Base-by-base conservation (phyloP, 2,797 vertebrate species). In the Ataeniobius toweri region DNA sequence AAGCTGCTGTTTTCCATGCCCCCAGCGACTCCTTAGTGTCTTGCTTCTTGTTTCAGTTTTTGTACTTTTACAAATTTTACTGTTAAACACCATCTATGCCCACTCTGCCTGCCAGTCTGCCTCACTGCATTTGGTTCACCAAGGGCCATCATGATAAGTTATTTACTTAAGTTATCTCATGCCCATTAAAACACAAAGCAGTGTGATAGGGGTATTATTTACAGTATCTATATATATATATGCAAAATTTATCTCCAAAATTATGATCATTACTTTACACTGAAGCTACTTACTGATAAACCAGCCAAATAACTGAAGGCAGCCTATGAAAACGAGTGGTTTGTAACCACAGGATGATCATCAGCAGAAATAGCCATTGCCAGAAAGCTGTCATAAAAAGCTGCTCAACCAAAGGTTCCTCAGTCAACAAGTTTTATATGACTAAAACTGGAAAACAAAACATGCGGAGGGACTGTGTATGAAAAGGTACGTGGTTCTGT, bases 321-420 rank as follows among this genome's bases (percentile, higher is more conserved):
- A 3, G 18, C 48, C 58, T 65, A 63, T 50, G 26, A 72, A 76
- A 72, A 73, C 24, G 14, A 39, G 51, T 22, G 12, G 39, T 77
- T 61, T 73, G 74, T 51, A 59, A 82, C 77, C 71, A 76, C n/a
- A 68, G 26, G 22, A 77, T 20, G 65, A 79, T 48, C 79, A 78
- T 80, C 48, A 55, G 44, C 46, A 53, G 55, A 77, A 51, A 55
- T 1, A 53, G 68, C 76, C 41, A 48, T 58, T 48, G 58, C 70
- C 72, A 39, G 78, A 61, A 36, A 67, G 72, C 56, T 65, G 72
- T 69, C 65, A 67, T 75, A 73, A 80, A 72, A 36, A 16, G 71
- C 81, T 18, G 16, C 31, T 63, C 61, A 36, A 2, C 31, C 61
- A 7, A 36, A 63, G 28, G 61, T 77, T 86, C 76, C 39, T 77